Percentiles rank a stretch among this genome's conserved stretches.
Evolutionary conservation across 1,140 invertebrate genomes (phyloP).

Genomic region (Lepidurus apus): DNA sequence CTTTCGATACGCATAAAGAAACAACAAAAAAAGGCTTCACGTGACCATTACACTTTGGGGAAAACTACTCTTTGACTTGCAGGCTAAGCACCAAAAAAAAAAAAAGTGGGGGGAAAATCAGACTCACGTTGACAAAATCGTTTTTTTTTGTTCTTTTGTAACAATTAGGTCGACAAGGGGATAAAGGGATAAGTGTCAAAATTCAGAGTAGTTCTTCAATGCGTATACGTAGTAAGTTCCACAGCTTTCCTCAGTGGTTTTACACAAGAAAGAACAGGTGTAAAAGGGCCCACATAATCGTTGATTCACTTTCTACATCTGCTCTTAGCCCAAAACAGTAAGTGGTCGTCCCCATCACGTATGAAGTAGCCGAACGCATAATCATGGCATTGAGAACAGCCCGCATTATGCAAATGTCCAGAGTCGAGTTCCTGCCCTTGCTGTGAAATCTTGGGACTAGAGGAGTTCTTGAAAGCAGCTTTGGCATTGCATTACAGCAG

Average conservation of each 20-base stretch:
- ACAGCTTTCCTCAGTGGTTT: neutral
- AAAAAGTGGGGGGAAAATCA: no score
- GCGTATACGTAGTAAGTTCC: no score
- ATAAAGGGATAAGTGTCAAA: no score
- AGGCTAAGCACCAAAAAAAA: no score
- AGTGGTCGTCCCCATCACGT: neutral
- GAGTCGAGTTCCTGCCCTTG: neutral
- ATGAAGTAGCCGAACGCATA: constrained; percentile 5
- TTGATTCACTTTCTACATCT: neutral
- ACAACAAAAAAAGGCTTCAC: constrained; percentile 2
- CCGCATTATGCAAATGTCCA: neutral
- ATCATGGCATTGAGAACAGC: neutral
- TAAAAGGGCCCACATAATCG: neutral
- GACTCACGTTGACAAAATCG: no score
- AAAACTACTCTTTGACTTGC: neutral
- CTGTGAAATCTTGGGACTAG: neutral
- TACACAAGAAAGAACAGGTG: neutral
- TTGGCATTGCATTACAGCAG: neutral
- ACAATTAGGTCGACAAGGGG: no score
- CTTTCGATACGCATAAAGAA: constrained; percentile 4
- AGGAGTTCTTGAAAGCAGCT: neutral
- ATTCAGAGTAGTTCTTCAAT: no score
- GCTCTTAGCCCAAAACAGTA: neutral
- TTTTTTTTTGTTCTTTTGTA: no score
- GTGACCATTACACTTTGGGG: neutral